Conservation (phyloP, 2,888 invertebrate genomes). For the Pasiphila rectangulata region DNA sequence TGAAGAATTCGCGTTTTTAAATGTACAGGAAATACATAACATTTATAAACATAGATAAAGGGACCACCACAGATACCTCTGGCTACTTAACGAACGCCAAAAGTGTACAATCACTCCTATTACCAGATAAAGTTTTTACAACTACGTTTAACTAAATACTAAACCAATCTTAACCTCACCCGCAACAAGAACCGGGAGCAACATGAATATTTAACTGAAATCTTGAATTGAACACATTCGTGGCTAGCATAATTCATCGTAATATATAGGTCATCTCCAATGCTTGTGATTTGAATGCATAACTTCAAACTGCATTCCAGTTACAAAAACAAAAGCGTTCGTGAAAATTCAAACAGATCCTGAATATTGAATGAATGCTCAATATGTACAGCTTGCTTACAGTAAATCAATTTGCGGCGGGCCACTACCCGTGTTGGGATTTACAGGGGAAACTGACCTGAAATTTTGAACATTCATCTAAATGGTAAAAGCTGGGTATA, state of each 20-base stretch:
- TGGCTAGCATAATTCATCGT: conserved; percentile 7
- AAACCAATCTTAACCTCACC: neutral
- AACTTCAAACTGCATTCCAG: conserved; percentile 10
- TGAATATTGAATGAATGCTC: conserved; percentile 1
- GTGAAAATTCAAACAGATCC: neutral
- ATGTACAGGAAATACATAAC: no score
- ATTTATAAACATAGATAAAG: no score
- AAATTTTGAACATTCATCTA: no score
- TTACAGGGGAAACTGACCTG: neutral
- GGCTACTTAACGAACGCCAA: no score
- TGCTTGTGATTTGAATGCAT: conserved; percentile 10
- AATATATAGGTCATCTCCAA: conserved; percentile 17
- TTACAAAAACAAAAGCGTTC: neutral
- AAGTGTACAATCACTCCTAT: no score
- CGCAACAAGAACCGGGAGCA: neutral
- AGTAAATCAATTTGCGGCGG: conserved; percentile 1
- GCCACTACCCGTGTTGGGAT: neutral
- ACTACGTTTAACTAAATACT: neutral
- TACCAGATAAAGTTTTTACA: neutral
- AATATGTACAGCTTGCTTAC: neutral
- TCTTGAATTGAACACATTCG: conserved; percentile 12
- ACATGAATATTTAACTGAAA: conserved; percentile 8
- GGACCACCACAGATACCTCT: no score
- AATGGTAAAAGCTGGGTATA: no score
- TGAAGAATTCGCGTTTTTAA: neutral